Percentiles rank a stretch among this genome's conserved stretches.
These are phyloP conservation scores for Opisthocomus hoazin DNA, from an alignment of 2,113 vertebrate genomes.

Conservation along the genomic window DNA sequence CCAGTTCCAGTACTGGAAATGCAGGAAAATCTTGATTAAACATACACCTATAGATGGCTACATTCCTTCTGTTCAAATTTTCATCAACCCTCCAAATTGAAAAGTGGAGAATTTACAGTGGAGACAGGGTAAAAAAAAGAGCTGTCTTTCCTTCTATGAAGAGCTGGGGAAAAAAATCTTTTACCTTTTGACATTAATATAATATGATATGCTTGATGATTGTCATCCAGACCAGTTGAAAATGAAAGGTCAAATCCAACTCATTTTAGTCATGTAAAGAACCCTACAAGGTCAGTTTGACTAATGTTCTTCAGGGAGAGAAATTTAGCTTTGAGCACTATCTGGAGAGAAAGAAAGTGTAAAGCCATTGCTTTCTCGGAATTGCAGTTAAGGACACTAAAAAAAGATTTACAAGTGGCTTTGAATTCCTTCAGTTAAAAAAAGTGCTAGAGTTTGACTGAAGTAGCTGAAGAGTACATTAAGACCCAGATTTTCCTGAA, in stretches of 20 bases:
- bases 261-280: conserved; percentile 37
- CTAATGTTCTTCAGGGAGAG: conserved; percentile 36
- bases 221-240: conserved; percentile 43
- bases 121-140: background rate
- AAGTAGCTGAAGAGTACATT: conserved; percentile 16
- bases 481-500: conserved; percentile 16
- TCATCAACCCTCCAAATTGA: background rate
- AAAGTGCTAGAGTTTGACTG: background rate
- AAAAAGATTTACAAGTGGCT: conserved; percentile 33
- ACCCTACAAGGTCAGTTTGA: conserved; percentile 22
- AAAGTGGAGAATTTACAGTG: conserved; percentile 1
- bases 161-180: background rate
- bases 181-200: conserved; percentile 45
- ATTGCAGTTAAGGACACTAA: conserved; percentile 16
- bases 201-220: conserved; percentile 44
- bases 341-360: conserved; percentile 1
- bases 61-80: background rate
- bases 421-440: conserved; percentile 30
- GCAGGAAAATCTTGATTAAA: background rate
- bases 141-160: background rate
- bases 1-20: background rate
- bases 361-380: conserved; percentile 43
- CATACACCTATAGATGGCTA: fast-evolving
- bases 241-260: conserved; percentile 55
- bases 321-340: conserved; percentile 45